Evolutionary conservation across 2,113 vertebrate species (phyloP).

Genomic region (Eupsittula cactorum): DNA sequence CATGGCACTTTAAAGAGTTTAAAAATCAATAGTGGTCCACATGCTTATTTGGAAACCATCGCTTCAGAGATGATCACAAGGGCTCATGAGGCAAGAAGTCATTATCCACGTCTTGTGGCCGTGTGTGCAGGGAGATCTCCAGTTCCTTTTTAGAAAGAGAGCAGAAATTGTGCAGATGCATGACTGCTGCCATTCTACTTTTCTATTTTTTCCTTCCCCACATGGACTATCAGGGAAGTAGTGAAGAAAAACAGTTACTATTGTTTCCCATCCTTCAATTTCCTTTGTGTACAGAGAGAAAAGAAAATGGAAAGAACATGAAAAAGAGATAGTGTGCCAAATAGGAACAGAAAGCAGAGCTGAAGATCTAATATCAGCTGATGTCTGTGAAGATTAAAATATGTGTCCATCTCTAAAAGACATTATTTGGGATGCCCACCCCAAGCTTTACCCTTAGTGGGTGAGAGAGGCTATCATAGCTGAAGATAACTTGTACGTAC

Average conservation of each 20-base stretch:
- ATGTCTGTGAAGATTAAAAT: background rate
- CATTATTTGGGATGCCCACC: background rate
- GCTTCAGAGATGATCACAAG: background rate
- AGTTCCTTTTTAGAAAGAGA: background rate
- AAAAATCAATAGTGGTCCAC: background rate
- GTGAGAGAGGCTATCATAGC: background rate
- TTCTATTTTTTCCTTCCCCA: background rate
- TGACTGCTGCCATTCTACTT: background rate
- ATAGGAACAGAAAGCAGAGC: background rate
- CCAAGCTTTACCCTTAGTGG: background rate
- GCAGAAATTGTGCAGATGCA: background rate
- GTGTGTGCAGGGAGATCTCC: background rate
- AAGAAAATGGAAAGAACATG: background rate
- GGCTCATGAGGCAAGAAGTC: background rate
- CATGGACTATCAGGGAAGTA: background rate
- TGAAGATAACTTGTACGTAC: background rate
- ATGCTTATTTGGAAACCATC: background rate
- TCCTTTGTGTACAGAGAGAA: background rate
- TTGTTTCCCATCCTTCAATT: slow-evolving; percentile 1
- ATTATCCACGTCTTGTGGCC: background rate
- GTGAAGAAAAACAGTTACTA: slow-evolving; percentile 3
- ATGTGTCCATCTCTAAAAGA: background rate
- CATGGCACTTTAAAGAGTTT: background rate
- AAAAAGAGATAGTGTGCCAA: background rate
- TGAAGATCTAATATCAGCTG: background rate